phyloP scores from a whole-genome alignment of 2,888 invertebrate species.

The Brassicogethes aeneus region DNA sequence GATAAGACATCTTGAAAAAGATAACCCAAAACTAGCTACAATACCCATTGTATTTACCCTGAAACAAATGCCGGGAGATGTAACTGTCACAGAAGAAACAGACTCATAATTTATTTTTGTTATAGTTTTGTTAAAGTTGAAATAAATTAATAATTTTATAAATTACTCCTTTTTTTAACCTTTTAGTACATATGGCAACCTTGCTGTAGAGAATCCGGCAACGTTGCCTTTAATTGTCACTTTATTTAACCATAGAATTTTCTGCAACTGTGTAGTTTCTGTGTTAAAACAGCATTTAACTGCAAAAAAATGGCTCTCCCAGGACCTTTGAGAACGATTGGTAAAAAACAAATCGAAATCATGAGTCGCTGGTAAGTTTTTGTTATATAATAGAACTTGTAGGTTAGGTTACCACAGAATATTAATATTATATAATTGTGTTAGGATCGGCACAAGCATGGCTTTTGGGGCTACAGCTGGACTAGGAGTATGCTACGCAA shows the following conservation, averaged over 20 bases:
- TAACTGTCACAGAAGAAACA: constrained; percentile 16
- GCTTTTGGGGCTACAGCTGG: constrained; percentile 60
- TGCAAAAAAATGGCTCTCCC: constrained; percentile 1
- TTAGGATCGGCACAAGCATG: constrained; percentile 49
- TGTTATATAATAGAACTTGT: constrained; percentile 20
- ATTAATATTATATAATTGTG: constrained; percentile 24
- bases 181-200: no score
- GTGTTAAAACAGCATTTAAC: no score
- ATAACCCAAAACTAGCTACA: constrained; percentile 62
- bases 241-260: no score
- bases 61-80: constrained; percentile 49
- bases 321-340: constrained; percentile 34
- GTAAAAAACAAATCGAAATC: constrained; percentile 53
- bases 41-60: constrained; percentile 83
- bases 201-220: no score
- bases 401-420: constrained; percentile 4
- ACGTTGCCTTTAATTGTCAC: no score
- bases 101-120: no score
- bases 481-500: constrained; percentile 55
- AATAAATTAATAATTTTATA: no score
- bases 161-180: no score
- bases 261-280: no score
- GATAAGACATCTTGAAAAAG: constrained; percentile 71
- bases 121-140: no score
- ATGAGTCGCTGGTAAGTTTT: constrained; percentile 40